phyloP scores from a whole-genome alignment of 1,140 invertebrate genomes.

The Drosophila parabipectinata region DNA sequence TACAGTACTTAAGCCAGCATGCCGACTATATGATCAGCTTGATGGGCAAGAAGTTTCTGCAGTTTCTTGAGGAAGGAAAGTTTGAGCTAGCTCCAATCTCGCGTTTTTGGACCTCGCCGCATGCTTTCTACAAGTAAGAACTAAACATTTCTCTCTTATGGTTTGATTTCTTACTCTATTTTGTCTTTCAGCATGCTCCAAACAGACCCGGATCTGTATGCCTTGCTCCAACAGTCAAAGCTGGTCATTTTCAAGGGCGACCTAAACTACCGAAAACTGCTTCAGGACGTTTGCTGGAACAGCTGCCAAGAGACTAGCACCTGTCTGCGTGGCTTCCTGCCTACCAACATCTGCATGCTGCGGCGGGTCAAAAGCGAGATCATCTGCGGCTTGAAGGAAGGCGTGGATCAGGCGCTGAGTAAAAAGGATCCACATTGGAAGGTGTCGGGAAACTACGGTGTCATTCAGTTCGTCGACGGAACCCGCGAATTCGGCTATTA shows the following conservation, averaged over 20 bases:
- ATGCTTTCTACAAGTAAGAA: constrained; percentile 86
- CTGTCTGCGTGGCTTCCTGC: constrained; percentile 91
- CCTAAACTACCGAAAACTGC: constrained; percentile 97
- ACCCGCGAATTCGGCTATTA: constrained; percentile 62
- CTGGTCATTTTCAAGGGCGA: constrained; percentile 98
- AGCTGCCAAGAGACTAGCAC: constrained; percentile 88
- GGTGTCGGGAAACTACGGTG: constrained; percentile 93
- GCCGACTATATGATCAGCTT: constrained; percentile 75
- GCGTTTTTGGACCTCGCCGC: constrained; percentile 95
- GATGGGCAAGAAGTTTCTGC: constrained; percentile 86
- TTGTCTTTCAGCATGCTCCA: constrained; percentile 91
- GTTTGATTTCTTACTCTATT: background rate
- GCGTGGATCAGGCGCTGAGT: constrained; percentile 86
- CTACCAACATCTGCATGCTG: constrained; percentile 91
- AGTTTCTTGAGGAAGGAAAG: constrained; percentile 85
- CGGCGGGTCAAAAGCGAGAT: constrained; percentile 96
- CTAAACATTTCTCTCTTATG: background rate
- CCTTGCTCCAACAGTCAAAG: constrained; percentile 88
- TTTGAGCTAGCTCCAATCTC: constrained; percentile 86
- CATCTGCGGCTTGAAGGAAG: constrained; percentile 90
- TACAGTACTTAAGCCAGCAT: constrained; percentile 84
- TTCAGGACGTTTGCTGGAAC: constrained; percentile 94
- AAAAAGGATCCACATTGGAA: constrained; percentile 92
- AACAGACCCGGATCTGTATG: constrained; percentile 89
- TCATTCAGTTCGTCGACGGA: constrained; percentile 74